Conservation (phyloP, 2,797 vertebrate species). For the Microhierax caerulescens region DNA sequence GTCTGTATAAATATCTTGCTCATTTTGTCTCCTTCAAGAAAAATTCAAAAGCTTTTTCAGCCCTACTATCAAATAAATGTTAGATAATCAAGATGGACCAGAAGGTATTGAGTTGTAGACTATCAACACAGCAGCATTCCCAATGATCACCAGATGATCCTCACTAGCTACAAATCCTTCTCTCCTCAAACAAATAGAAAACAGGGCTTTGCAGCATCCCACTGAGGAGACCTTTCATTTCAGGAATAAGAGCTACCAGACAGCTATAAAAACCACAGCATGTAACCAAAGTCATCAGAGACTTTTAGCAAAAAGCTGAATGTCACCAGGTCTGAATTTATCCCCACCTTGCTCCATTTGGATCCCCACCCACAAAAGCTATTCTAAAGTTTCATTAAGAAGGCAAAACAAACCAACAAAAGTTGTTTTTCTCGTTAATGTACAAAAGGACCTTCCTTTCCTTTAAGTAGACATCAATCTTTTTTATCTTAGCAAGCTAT, state of each 20-base stretch:
- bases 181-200: background rate
- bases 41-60: background rate
- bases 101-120: background rate
- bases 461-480: background rate
- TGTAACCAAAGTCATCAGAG: background rate
- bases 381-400: background rate
- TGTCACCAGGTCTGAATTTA: background rate
- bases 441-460: background rate
- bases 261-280: background rate
- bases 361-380: background rate
- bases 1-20: fast-evolving
- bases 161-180: background rate
- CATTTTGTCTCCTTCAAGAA: background rate
- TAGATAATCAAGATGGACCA: background rate
- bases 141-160: background rate
- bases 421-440: background rate
- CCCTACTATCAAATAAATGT: background rate
- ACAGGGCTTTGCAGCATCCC: background rate
- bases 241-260: background rate
- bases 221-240: background rate
- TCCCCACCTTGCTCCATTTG: background rate
- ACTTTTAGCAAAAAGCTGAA: background rate
- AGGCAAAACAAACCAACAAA: background rate
- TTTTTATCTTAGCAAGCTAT: background rate
- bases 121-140: background rate